Evolutionary conservation across 2,113 vertebrate genomes (phyloP).

Genomic region (Camelus bactrianus): DNA sequence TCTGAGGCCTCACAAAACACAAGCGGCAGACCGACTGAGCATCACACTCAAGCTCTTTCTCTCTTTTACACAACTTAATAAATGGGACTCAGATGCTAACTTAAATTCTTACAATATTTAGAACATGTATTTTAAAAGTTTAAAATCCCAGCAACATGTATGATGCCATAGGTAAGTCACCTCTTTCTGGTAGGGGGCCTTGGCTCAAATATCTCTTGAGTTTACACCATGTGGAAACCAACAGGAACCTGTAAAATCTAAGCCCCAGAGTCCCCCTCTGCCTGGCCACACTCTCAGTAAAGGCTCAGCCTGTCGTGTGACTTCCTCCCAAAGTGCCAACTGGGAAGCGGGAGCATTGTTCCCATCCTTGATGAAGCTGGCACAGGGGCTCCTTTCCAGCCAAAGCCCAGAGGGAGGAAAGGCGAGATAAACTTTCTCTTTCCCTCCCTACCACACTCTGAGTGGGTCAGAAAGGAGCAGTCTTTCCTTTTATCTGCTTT

Average conservation of each 20-base stretch:
- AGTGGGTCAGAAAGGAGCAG: neutral
- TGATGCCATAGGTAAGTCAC: neutral
- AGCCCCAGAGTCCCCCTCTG: neutral
- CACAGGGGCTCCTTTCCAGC: neutral
- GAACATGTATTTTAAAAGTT: neutral
- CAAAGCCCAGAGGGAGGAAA: neutral
- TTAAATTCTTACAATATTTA: neutral
- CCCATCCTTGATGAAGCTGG: neutral
- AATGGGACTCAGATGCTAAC: neutral
- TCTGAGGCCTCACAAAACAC: neutral
- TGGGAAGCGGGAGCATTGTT: neutral
- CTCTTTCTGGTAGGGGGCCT: neutral
- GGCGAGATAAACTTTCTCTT: neutral
- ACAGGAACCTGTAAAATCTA: neutral
- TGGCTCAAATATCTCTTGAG: neutral
- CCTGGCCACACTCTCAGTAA: neutral
- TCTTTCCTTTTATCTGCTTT: neutral
- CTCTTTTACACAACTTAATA: neutral
- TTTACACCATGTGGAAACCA: neutral
- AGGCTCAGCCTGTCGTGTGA: neutral
- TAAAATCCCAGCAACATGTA: neutral
- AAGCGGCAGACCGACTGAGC: neutral
- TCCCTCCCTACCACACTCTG: neutral
- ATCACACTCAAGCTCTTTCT: neutral
- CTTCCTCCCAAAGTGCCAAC: neutral